A percentile compares a stretch with the other conserved stretches of the same genome.
Conservation (phyloP, 2,888 invertebrate species). For the Suillia variegata region DNA sequence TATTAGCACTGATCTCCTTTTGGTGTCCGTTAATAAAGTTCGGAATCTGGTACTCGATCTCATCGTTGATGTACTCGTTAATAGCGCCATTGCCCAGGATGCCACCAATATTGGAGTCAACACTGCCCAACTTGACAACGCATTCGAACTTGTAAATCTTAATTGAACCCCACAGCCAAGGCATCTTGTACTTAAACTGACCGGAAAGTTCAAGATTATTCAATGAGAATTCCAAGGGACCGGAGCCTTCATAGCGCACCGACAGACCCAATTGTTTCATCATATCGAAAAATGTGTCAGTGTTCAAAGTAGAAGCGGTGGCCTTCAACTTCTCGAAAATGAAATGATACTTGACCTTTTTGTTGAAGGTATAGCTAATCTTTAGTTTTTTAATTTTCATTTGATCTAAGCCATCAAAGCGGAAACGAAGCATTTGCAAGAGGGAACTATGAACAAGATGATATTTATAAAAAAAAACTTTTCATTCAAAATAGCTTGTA, state of each 20-base stretch:
- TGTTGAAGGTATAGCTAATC: constrained; percentile 46
- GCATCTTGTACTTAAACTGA: constrained; percentile 54
- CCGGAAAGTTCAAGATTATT: constrained; percentile 47
- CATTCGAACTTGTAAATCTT: constrained; percentile 51
- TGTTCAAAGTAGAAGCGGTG: constrained; percentile 38
- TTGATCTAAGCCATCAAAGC: constrained; percentile 50
- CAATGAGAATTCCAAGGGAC: constrained; percentile 45
- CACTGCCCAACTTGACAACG: constrained; percentile 42
- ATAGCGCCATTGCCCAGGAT: constrained; percentile 47
- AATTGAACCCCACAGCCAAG: constrained; percentile 49
- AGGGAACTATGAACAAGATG: constrained; percentile 33
- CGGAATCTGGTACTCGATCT: constrained; percentile 44
- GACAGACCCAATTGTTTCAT: constrained; percentile 42
- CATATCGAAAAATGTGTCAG: constrained; percentile 42
- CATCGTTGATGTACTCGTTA: constrained; percentile 44
- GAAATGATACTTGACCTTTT: constrained; percentile 49
- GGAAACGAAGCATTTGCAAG: constrained; percentile 46
- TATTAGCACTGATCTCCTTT: constrained; percentile 39
- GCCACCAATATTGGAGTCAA: constrained; percentile 48
- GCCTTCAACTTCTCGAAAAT: constrained; percentile 40
- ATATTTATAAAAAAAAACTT: not conserved
- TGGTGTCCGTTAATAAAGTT: constrained; percentile 44
- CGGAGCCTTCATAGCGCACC: constrained; percentile 47
- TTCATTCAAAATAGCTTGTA: not conserved
- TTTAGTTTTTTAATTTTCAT: constrained; percentile 48